Conservation (phyloP, 1,140 invertebrate species). For the Drosophila jambulina region DNA sequence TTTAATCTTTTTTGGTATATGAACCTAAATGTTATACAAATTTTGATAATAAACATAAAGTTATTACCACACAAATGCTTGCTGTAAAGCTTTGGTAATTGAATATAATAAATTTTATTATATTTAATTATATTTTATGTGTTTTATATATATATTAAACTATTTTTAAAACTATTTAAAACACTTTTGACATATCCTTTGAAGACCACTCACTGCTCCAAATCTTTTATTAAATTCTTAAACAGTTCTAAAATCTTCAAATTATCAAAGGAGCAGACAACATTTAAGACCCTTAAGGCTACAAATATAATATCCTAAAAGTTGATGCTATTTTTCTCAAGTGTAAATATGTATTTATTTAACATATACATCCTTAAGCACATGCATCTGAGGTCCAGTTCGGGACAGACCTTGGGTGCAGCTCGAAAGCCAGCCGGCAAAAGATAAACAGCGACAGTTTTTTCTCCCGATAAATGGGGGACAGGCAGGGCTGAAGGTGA, state of each 20-base stretch:
- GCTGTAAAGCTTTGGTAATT: neutral
- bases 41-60: neutral
- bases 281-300: neutral
- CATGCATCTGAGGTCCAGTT: slow-evolving; percentile 45
- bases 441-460: slow-evolving; percentile 79
- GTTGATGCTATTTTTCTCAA: neutral
- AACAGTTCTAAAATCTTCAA: neutral
- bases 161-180: neutral
- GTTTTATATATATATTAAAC: neutral
- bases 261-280: neutral
- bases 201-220: neutral
- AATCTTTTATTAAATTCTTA: neutral
- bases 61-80: too few species aligned
- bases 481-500: neutral
- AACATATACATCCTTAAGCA: slow-evolving; percentile 11
- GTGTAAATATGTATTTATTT: slow-evolving; percentile 16
- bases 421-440: slow-evolving; percentile 44
- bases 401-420: slow-evolving; percentile 39
- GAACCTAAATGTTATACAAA: too few species aligned
- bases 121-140: neutral
- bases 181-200: neutral
- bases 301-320: neutral
- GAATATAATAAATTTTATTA: too few species aligned
- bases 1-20: neutral
- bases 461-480: slow-evolving; percentile 53